These are phyloP conservation scores for Chironomus tentans DNA, from an alignment of 2,888 invertebrate genomes.

Conservation along the genomic window DNA sequence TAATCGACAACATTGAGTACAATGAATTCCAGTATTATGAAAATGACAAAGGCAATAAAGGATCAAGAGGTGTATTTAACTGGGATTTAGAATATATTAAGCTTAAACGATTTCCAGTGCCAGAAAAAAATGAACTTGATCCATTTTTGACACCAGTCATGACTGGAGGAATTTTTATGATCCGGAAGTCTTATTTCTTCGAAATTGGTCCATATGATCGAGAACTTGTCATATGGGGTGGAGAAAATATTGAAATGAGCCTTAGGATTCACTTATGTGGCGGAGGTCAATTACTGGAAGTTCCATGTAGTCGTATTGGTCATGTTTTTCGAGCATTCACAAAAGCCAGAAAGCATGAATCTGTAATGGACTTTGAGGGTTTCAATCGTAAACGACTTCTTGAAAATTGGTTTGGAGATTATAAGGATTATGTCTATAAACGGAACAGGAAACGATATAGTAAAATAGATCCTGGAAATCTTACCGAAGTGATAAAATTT, in stretches of 20 bases:
- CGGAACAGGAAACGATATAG: background rate
- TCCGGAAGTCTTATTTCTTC: conserved; percentile 76
- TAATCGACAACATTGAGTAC: conserved; percentile 28
- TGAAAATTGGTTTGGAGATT: conserved; percentile 17
- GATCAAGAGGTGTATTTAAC: background rate
- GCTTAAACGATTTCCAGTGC: conserved; percentile 48
- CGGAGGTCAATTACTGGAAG: conserved; percentile 59
- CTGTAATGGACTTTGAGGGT: background rate
- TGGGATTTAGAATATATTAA: conserved; percentile 8
- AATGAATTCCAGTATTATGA: background rate
- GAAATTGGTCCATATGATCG: conserved; percentile 69
- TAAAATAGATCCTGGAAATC: conserved; percentile 2
- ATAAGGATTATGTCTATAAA: background rate
- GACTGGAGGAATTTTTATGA: conserved; percentile 92
- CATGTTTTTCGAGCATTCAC: conserved; percentile 51
- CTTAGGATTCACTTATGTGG: conserved; percentile 67
- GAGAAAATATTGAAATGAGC: conserved; percentile 74
- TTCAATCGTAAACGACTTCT: background rate
- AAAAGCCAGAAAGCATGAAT: background rate
- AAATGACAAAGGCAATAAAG: conserved; percentile 1
- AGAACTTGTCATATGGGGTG: conserved; percentile 61
- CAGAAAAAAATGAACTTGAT: conserved; percentile 53
- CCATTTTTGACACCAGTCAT: conserved; percentile 77
- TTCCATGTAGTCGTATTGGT: conserved; percentile 65
- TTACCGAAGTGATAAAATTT: background rate